phyloP scores from a whole-genome alignment of 2,797 vertebrate species.

The Fratercula arctica region DNA sequence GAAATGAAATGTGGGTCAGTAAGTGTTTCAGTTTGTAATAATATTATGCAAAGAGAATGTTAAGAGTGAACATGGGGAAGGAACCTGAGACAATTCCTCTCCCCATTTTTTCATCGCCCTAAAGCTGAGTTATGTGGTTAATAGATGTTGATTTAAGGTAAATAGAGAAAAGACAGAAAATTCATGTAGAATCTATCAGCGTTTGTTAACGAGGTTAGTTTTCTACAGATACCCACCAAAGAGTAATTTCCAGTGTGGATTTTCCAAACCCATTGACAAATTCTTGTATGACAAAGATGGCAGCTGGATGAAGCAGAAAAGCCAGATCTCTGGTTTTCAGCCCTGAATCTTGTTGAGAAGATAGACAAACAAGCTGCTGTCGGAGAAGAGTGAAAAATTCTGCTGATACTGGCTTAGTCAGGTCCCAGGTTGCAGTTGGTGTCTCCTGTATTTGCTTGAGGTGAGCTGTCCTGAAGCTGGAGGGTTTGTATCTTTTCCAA shows the following conservation, averaged over 20 bases:
- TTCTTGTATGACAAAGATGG: background rate
- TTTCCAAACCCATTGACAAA: background rate
- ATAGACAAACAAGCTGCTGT: background rate
- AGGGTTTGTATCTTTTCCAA: background rate
- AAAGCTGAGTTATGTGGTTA: background rate
- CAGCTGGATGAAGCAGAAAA: background rate
- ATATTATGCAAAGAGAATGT: background rate
- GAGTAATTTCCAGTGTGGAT: background rate
- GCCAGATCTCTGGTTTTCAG: background rate
- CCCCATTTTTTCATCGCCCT: background rate
- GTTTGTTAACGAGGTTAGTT: background rate
- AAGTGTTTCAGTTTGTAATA: background rate
- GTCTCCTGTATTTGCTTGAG: background rate
- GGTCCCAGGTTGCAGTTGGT: background rate
- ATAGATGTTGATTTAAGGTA: background rate
- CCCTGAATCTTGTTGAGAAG: background rate
- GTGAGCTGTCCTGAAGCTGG: background rate
- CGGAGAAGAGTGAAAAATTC: background rate
- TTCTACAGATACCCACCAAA: background rate
- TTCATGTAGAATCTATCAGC: background rate
- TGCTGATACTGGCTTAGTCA: background rate
- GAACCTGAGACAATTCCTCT: background rate
- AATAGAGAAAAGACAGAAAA: background rate
- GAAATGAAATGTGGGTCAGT: background rate
- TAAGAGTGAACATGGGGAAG: background rate